phyloP scores from a whole-genome alignment of 2,113 vertebrate genomes.

The Python bivittatus region DNA sequence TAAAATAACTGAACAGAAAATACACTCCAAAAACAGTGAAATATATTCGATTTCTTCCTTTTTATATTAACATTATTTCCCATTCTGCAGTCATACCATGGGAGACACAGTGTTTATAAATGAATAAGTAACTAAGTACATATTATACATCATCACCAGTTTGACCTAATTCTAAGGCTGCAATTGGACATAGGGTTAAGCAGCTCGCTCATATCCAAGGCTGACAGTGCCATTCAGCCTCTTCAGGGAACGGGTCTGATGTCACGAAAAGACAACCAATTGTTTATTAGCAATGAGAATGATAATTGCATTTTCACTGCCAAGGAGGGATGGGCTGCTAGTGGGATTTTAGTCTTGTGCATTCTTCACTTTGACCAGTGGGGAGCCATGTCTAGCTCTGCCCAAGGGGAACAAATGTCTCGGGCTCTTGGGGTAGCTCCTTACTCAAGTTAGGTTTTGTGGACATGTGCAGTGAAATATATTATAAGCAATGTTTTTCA shows the following conservation, averaged over 20 bases:
- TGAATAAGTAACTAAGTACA: neutral
- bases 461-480: no score
- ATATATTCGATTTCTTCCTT: neutral
- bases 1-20: neutral
- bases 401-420: neutral
- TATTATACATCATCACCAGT: neutral
- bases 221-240: neutral
- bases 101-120: neutral
- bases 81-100: neutral
- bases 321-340: neutral
- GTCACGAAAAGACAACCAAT: neutral
- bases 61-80: neutral
- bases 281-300: neutral
- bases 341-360: neutral
- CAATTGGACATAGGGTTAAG: neutral
- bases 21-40: neutral
- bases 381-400: neutral
- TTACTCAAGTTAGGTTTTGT: neutral
- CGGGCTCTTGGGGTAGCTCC: neutral
- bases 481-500: neutral
- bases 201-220: neutral
- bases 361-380: neutral
- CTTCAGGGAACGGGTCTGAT: neutral
- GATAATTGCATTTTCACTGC: neutral
- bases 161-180: neutral